Base-by-base conservation (phyloP, 2,113 vertebrate genomes). In the Macroglossus sobrinus region DNA sequence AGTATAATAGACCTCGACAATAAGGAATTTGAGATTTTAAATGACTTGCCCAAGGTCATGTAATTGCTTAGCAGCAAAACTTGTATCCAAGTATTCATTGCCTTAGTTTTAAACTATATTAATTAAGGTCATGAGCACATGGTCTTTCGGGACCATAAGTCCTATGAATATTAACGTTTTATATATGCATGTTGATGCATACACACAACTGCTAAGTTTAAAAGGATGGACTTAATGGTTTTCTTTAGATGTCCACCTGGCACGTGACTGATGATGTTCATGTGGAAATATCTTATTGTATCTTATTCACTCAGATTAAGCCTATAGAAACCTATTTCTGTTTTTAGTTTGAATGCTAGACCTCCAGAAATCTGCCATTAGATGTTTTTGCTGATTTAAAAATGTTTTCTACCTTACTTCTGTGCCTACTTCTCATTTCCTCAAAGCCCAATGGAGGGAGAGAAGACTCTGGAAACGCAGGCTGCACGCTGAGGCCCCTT, bases 401-500 rank as follows among this genome's bases (percentile, higher is more conserved):
- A 72, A 13, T 33, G 81, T 95, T 97, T 93, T 85, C 4, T 50
- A 82, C 75, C 24, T 87, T 75, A 59, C 43, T 86, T 64, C 89
- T 93, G 15, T 66, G 90, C 40, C 87, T 90, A 47, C 92, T 95
- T 92, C 89, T 93, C 95, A 16, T 74, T 95, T 95, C 95, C 97
- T 96, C 45, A 88, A 92, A 97, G 96, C 86, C 85, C 92, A 2
- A 50, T 0, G 19, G 55, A 95, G 82, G 84, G 74, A 95, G 84
- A 95, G 97, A 93, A 97, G 97, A 94, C 85, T 76, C 57, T 97
- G 97, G 96, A 98, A 98, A 97, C 84, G 81, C 94, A 96, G 98
- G 95, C 96, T 90, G n/a, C 0, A 19, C 4, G 96, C 98, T 98
- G 98, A 95, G 43, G 50, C 96, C 95, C 86, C 59, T 63, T 98